A percentile compares a stretch with the other conserved stretches of the same genome.
These are phyloP conservation scores for Daboia siamensis DNA, from an alignment of 2,113 vertebrate genomes.

Conservation along the genomic window DNA sequence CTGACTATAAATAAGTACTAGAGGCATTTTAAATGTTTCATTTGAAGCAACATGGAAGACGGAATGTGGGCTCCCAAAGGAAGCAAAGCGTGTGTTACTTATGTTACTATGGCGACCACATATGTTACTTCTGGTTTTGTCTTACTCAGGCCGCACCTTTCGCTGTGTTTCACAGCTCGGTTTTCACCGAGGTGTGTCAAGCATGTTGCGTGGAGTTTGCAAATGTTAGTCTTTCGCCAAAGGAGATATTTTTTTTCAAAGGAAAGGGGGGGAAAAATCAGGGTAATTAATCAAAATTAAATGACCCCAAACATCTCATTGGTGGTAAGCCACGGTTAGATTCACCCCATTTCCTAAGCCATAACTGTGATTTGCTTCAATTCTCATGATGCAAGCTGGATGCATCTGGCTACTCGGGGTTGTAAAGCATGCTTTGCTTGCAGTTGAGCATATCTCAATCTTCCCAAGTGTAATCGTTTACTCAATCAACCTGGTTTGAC, in stretches of 20 bases:
- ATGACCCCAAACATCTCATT: not conserved
- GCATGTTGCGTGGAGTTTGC: not conserved
- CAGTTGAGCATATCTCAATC: not conserved
- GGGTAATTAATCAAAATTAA: not conserved
- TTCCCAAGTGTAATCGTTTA: not conserved
- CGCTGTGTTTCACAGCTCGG: not conserved
- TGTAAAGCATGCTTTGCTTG: not conserved
- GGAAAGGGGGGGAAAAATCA: not conserved
- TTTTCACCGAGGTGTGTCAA: not conserved
- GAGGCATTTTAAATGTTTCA: not conserved
- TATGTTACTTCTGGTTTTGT: not conserved
- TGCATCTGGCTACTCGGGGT: not conserved
- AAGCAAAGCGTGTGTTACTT: not conserved
- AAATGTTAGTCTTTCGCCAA: not conserved
- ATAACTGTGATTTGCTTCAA: not conserved
- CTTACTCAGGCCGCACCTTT: not conserved
- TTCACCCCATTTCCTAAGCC: not conserved
- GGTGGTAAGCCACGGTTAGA: not conserved
- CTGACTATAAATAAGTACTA: not conserved
- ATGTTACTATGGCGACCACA: not conserved
- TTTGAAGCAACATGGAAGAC: not conserved
- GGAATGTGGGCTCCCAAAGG: not conserved
- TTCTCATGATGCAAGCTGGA: not conserved
- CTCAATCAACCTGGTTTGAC: not conserved
- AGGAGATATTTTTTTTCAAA: not conserved